A percentile compares a stretch with the other conserved stretches of the same genome.
phyloP scores from a whole-genome alignment of 2,113 vertebrate genomes.

The Argyrosomus japonicus region DNA sequence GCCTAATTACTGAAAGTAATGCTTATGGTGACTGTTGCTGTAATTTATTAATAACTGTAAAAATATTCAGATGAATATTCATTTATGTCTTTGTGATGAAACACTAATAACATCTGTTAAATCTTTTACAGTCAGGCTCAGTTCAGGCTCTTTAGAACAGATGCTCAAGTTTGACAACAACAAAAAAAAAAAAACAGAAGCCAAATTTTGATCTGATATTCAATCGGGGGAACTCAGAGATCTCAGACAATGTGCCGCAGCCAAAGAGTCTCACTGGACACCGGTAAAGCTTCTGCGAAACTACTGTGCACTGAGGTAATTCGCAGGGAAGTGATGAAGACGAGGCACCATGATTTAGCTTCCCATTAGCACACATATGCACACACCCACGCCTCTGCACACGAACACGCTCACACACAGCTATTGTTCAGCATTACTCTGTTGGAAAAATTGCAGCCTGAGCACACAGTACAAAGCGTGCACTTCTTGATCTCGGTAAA shows the following conservation, averaged over 20 bases:
- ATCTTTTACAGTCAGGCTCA: conserved; percentile 31
- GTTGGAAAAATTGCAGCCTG: conserved; percentile 28
- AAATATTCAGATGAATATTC: conserved; percentile 71
- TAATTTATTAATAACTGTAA: conserved; percentile 67
- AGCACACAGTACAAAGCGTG: conserved; percentile 24
- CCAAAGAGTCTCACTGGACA: conserved; percentile 31
- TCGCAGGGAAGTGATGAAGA: conserved; percentile 53
- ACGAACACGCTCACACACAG: conserved; percentile 25
- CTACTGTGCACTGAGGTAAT: conserved; percentile 35
- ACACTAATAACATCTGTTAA: conserved; percentile 51
- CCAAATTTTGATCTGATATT: conserved; percentile 26
- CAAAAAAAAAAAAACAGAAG: conserved; percentile 19
- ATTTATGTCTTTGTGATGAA: conserved; percentile 59
- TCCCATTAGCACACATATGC: conserved; percentile 52
- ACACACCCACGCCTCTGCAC: conserved; percentile 36
- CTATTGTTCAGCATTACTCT: conserved; percentile 28
- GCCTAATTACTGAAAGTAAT: conserved; percentile 39
- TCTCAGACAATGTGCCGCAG: conserved; percentile 24
- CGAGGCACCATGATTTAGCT: conserved; percentile 54
- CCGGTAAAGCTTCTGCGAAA: conserved; percentile 25
- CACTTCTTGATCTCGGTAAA: conserved; percentile 47
- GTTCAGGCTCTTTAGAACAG: conserved; percentile 40
- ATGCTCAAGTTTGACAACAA: conserved; percentile 31
- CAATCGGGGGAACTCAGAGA: conserved; percentile 23
- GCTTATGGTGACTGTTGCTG: conserved; percentile 24